Base-by-base conservation (phyloP, 2,113 vertebrate species). In the Chaetops frenatus region DNA sequence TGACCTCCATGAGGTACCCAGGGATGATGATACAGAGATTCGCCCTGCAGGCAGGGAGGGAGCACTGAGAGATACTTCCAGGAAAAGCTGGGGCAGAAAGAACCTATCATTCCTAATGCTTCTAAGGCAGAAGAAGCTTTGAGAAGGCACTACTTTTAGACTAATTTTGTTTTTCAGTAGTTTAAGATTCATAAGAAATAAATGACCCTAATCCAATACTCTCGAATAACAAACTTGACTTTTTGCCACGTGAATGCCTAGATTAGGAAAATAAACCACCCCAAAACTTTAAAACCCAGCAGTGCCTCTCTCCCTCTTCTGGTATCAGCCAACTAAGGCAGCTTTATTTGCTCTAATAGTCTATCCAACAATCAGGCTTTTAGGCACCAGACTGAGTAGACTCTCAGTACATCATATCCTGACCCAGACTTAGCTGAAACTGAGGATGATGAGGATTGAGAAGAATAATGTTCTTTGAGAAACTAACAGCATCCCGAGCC, bases 321-420 rank as follows among this genome's bases (percentile, higher is more conserved):
- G 25, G 20, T 6, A 67, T 7, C 27, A 82, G 33, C 5, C n/a
- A 72, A 17, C 14, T 11, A 77, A 45, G 23, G 19, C 11, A 83
- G 38, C 21, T 72, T 80, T 65, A 78, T 44, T 80, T 10, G 2
- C 14, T 27, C 24, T 25, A 47, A 40, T 44, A 66, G 19, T 61
- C 33, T 9, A 66, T 15, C 5, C 0, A 0, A 47, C 24, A 38
- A 45, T 3, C 6, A 91, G 24, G 33, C 11, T 33, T 56, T 72
- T 17, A 92, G 31, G 25, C 48, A 72, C 28, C 28, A 73, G 61
- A 76, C 3, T 25, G 18, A 57, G 28, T 4, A 60, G 10, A 31
- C 24, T 47, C 23, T 61, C 35, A 51, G 14, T 12, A 29, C 3
- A 54, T 7, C 2, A 3, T 4, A 56, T 4, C 18, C 28, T 54